These are phyloP conservation scores for Catonia carolina DNA, from an alignment of 2,888 invertebrate genomes.

Conservation along the genomic window DNA sequence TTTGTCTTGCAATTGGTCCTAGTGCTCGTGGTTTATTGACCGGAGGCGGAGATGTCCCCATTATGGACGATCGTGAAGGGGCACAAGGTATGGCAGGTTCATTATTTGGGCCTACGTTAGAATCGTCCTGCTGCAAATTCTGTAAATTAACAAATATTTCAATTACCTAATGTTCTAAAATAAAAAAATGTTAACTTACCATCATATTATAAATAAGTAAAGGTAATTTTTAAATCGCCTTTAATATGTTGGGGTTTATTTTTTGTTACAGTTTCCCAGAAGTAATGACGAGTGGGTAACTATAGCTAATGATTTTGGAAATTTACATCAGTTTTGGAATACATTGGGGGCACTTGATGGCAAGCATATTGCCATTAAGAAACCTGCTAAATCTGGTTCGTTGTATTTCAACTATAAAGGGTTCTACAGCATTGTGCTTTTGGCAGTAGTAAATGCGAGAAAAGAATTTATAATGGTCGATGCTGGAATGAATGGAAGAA, in stretches of 20 bases:
- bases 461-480: background rate
- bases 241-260: background rate
- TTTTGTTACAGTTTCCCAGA: background rate
- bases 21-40: conserved; percentile 13
- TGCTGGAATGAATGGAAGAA: conserved; percentile 2
- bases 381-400: conserved; percentile 2
- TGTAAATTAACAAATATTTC: too few relatives aligned
- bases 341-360: conserved; percentile 2
- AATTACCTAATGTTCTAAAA: too few relatives aligned
- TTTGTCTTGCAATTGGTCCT: conserved; percentile 19
- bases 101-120: too few relatives aligned
- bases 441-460: background rate
- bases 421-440: conserved; percentile 1
- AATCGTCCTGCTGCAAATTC: too few relatives aligned
- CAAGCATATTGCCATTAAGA: conserved; percentile 1
- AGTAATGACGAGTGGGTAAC: background rate
- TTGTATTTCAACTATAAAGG: conserved; percentile 5
- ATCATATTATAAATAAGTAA: background rate
- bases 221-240: background rate
- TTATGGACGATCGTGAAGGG: background rate
- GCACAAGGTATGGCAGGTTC: too few relatives aligned
- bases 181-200: too few relatives aligned
- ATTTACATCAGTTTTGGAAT: background rate
- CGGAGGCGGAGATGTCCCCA: background rate
- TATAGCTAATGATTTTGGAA: background rate